These are phyloP conservation scores for Forbesichthys papilliferus DNA, from an alignment of 2,113 vertebrate genomes.

Conservation along the genomic window DNA sequence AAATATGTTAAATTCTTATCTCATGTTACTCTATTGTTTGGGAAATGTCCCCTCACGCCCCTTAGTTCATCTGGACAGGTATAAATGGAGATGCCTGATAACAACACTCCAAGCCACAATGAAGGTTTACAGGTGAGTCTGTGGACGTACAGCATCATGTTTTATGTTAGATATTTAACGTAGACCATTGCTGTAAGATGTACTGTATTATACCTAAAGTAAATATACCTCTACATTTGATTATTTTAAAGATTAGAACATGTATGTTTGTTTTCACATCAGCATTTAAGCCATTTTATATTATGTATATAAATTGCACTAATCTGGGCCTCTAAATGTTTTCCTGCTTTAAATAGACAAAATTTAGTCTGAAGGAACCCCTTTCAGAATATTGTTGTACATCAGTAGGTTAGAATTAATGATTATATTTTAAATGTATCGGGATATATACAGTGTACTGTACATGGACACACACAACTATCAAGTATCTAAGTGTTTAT, in stretches of 20 bases:
- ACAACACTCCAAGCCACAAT: slow-evolving; percentile 21
- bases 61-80: slow-evolving; percentile 23
- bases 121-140: slow-evolving; percentile 57
- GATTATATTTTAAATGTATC: too few relatives aligned
- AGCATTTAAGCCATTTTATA: too few relatives aligned
- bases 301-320: too few relatives aligned
- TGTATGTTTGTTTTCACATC: too few relatives aligned
- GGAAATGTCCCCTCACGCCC: slow-evolving; percentile 46
- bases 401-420: too few relatives aligned
- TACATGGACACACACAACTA: too few relatives aligned
- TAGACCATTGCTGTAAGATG: background rate
- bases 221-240: too few relatives aligned
- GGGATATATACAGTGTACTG: too few relatives aligned
- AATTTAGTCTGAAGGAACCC: background rate
- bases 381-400: background rate
- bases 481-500: too few relatives aligned
- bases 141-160: background rate
- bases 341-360: background rate
- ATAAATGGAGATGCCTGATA: slow-evolving; percentile 56
- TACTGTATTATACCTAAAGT: too few relatives aligned
- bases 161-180: background rate
- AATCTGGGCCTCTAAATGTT: too few relatives aligned
- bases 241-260: background rate
- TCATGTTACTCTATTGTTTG: slow-evolving; percentile 64
- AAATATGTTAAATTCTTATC: slow-evolving; percentile 20